Conservation (phyloP, 2,888 invertebrate genomes). For the Frankliniella fusca region DNA sequence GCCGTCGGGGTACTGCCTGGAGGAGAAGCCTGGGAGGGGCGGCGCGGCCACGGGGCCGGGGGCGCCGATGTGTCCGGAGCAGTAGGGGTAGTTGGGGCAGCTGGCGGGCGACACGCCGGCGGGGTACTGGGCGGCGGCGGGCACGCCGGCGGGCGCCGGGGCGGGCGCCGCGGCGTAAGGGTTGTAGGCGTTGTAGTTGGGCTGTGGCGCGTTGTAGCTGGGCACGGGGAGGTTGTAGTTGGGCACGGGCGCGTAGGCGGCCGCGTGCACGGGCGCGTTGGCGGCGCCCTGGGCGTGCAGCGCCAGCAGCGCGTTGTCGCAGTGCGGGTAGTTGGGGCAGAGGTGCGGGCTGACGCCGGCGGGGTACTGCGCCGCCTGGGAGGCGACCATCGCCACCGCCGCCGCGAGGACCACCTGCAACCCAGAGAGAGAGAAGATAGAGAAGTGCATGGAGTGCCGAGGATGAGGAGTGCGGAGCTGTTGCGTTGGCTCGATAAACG, state of each 20-base stretch:
- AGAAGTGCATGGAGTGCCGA: no score
- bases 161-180: neutral
- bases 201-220: constrained; percentile 45
- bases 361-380: constrained; percentile 52
- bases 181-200: neutral
- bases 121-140: constrained; percentile 49
- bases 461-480: neutral
- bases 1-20: constrained; percentile 52
- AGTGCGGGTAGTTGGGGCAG: constrained; percentile 58
- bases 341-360: constrained; percentile 56
- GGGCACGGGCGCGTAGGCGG: neutral
- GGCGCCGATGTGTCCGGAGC: constrained; percentile 39
- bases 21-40: constrained; percentile 1
- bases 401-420: constrained; percentile 10
- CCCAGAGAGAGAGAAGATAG: neutral
- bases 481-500: no score
- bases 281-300: constrained; percentile 45
- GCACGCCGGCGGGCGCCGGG: constrained; percentile 33
- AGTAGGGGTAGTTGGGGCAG: constrained; percentile 60
- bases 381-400: neutral
- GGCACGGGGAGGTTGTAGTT: constrained; percentile 43
- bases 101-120: constrained; percentile 53
- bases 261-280: constrained; percentile 44
- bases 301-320: constrained; percentile 50
- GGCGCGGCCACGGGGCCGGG: constrained; percentile 19